Evolutionary conservation across 2,113 vertebrate genomes (phyloP), one percentile per base, ranked within the genome.

Genomic region (Brachirus orientalis): DNA sequence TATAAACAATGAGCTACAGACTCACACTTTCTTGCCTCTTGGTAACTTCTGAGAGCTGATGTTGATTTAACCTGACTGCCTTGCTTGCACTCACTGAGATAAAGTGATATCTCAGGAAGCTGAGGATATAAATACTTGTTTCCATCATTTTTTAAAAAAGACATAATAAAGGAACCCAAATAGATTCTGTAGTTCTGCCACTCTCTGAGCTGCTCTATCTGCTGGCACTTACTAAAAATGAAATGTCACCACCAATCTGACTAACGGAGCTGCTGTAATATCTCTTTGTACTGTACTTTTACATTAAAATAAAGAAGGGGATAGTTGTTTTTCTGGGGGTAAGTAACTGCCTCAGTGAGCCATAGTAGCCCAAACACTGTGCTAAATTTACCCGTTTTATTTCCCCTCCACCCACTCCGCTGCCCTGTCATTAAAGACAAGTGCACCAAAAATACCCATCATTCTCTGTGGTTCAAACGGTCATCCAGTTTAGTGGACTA

Each of bases 401-500:
- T 86, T 82, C 80, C 85, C 79, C 67, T 90, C 84, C 83, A 62
- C 79, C 83, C 79, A 79, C 79, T 83, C 67, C 0, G 38, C 77
- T 84, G 80, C 86, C 81, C 86, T 89, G 84, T 89, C 89, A 89
- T 91, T 88, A 86, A 78, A 85, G 79, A 87, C 69, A 88, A 88
- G 84, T 76, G 83, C 69, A 83, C 85, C 87, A 87, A 86, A 88
- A 90, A 88, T 83, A 88, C 74, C 80, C 78, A 8, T 73, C 72
- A 65, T 87, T 80, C 79, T 81, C 65, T 81, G 77, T 72, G 71
- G 79, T 86, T 88, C 80, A 64, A 81, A 86, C 56, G 16, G 79
- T 88, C 78, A 69, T 82, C 65, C 76, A 76, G 62, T 83, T 79
- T 71, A 73, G 64, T 46, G 45, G 54, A 40, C 35, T 63, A 83